Conservation (phyloP, 1,140 invertebrate genomes). For the Medauroidea extradentata region DNA sequence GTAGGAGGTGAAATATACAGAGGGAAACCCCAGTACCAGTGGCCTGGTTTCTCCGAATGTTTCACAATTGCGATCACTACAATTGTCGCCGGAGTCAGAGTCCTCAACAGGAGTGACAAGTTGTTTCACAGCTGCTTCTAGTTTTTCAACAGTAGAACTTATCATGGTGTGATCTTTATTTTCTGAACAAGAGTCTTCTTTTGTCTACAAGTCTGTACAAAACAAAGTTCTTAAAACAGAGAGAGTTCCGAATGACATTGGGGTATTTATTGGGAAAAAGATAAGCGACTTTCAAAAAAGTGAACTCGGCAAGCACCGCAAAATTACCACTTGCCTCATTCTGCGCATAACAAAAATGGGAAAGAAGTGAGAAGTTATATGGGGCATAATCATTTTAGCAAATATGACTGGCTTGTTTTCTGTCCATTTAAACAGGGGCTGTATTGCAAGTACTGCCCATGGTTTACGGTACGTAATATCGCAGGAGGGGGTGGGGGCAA, state of each 20-base stretch:
- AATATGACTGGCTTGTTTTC: slow-evolving; percentile 25
- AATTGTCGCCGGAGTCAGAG: no score
- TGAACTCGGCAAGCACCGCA: slow-evolving; percentile 8
- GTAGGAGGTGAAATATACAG: no score
- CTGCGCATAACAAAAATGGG: slow-evolving; percentile 16
- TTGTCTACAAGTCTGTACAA: no score
- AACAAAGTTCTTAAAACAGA: no score
- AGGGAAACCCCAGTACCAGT: no score
- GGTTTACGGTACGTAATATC: slow-evolving; percentile 17
- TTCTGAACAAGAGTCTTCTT: no score
- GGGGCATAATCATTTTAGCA: slow-evolving; percentile 14
- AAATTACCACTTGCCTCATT: slow-evolving; percentile 17
- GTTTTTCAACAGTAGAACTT: no score
- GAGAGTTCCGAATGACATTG: slow-evolving; percentile 6
- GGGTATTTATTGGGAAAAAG: slow-evolving; percentile 5
- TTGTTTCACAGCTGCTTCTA: no score
- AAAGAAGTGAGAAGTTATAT: slow-evolving; percentile 12
- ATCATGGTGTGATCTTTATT: no score
- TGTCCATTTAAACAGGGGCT: slow-evolving; percentile 19
- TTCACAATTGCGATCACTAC: no score
- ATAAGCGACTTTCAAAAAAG: slow-evolving; percentile 5
- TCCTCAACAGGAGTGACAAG: no score
- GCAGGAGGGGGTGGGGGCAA: slow-evolving; percentile 17
- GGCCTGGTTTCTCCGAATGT: no score
- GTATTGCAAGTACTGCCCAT: slow-evolving; percentile 28